Percentiles rank a stretch among this genome's conserved stretches.
Evolutionary conservation across 2,888 invertebrate species (phyloP).

Genomic region (Patella caerulea): DNA sequence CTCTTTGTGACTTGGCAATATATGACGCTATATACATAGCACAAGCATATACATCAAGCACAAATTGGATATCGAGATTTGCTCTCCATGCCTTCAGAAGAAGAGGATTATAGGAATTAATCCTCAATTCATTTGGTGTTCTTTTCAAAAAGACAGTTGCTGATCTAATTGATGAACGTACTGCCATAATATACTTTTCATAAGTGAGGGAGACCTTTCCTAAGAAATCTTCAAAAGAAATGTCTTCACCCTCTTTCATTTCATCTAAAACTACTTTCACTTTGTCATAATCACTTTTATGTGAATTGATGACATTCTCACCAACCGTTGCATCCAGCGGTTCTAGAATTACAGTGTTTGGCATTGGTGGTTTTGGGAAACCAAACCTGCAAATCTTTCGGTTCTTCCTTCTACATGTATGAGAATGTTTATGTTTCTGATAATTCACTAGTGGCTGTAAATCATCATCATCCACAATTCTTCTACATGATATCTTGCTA

Average conservation of each 20-base stretch:
- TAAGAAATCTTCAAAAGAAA: not conserved
- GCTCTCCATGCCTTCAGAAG: no score
- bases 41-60: no score
- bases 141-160: conserved; percentile 30
- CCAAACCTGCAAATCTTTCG: conserved; percentile 11
- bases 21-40: conserved; percentile 38
- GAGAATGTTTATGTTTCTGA: conserved; percentile 35
- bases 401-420: conserved; percentile 22
- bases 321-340: conserved; percentile 6
- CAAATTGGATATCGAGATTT: no score
- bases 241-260: no score
- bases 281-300: not conserved
- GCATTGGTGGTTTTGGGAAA: conserved; percentile 11
- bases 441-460: conserved; percentile 19
- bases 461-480: conserved; percentile 28
- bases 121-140: conserved; percentile 21
- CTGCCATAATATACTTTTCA: conserved; percentile 16
- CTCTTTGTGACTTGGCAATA: conserved; percentile 40
- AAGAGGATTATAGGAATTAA: conserved; percentile 33
- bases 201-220: not conserved
- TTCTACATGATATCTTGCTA: conserved; percentile 25
- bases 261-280: not conserved
- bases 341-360: conserved; percentile 5
- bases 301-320: no score
- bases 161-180: conserved; percentile 7